Conservation (phyloP, 2,113 vertebrate genomes). For the Epinephelus cyanopodus region DNA sequence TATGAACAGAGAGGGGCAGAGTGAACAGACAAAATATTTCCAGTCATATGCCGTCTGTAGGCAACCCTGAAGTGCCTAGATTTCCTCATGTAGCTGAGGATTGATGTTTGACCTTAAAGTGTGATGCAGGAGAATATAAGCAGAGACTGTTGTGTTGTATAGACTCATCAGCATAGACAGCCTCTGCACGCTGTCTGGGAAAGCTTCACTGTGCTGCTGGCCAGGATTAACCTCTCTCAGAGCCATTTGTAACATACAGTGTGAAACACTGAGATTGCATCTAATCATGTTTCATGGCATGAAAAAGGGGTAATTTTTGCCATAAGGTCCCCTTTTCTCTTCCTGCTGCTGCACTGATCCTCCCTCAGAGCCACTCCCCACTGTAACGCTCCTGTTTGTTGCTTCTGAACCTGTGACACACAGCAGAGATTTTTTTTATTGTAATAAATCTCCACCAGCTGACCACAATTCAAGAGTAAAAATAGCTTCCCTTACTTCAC, state of each 20-base stretch:
- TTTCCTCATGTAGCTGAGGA: constrained; percentile 1
- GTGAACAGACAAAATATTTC: not conserved
- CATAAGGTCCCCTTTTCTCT: not conserved
- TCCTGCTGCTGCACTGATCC: constrained; percentile 10
- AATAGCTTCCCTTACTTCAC: constrained; percentile 50
- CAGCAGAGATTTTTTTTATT: constrained; percentile 31
- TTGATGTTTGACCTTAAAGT: constrained; percentile 46
- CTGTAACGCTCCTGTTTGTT: constrained; percentile 27
- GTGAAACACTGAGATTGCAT: not conserved
- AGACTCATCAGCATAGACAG: constrained; percentile 5
- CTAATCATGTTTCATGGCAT: constrained; percentile 8
- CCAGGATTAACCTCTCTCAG: not conserved
- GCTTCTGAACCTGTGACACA: constrained; percentile 14
- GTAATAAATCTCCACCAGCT: constrained; percentile 55
- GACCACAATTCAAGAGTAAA: constrained; percentile 50
- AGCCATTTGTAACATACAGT: not conserved
- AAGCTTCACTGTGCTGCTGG: not conserved
- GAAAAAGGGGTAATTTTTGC: not conserved
- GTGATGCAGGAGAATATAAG: constrained; percentile 10
- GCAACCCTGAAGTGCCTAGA: not conserved
- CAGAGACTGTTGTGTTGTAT: constrained; percentile 2
- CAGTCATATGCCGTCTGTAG: not conserved
- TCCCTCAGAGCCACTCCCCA: constrained; percentile 16
- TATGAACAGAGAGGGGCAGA: not conserved
- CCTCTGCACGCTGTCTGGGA: not conserved